These are phyloP conservation scores for Sebastes dallii DNA, from an alignment of 2,797 vertebrate species.

Conservation along the genomic window DNA sequence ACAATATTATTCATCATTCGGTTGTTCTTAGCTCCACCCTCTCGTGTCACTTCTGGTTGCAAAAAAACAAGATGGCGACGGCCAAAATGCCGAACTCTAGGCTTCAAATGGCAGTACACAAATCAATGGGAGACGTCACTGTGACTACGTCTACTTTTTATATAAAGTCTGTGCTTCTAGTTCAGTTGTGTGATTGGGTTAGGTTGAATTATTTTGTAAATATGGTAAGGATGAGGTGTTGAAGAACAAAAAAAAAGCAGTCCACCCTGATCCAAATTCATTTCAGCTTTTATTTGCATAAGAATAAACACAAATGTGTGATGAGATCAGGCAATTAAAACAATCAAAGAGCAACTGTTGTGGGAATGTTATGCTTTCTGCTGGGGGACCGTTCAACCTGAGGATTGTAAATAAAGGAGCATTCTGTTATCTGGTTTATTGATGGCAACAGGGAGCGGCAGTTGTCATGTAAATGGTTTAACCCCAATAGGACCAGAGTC, in stretches of 20 bases:
- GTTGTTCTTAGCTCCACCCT: too few relatives aligned
- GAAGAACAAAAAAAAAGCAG: neutral
- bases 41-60: too few relatives aligned
- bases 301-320: neutral
- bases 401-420: neutral
- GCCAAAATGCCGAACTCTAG: too few relatives aligned
- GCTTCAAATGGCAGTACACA: too few relatives aligned
- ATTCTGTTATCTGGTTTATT: neutral
- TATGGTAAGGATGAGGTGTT: neutral
- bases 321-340: neutral
- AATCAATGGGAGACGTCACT: too few relatives aligned
- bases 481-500: neutral
- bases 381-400: neutral
- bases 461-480: slow-evolving; percentile 3
- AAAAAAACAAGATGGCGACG: too few relatives aligned
- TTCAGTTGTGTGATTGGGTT: neutral
- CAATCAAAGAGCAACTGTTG: neutral
- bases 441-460: neutral
- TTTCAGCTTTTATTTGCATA: neutral
- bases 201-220: neutral
- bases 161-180: neutral
- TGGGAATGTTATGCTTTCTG: neutral
- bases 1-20: too few relatives aligned
- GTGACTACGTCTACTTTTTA: too few relatives aligned
- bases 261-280: neutral